A percentile compares a stretch with the other conserved stretches of the same genome.
Evolutionary conservation across 2,797 vertebrate genomes (phyloP).

Genomic region (Centropyge bicolor): DNA sequence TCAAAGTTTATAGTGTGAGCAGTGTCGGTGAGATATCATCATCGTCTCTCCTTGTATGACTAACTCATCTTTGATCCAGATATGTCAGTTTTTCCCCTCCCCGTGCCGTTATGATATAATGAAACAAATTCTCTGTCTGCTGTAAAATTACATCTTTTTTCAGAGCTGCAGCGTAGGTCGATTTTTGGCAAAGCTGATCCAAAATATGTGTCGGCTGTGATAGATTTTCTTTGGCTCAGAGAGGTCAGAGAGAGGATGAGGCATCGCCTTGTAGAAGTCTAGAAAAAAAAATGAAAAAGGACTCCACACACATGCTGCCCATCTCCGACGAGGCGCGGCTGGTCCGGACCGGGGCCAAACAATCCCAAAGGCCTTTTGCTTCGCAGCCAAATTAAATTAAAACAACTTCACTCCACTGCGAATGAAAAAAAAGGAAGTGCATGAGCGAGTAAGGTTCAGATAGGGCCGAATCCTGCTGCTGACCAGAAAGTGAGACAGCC

Average conservation of each 20-base stretch:
- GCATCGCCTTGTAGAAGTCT: conserved; percentile 41
- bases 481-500: conserved; percentile 60
- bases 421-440: conserved; percentile 67
- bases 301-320: conserved; percentile 49
- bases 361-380: conserved; percentile 68
- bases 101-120: conserved; percentile 10
- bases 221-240: conserved; percentile 51
- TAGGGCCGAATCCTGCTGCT: conserved; percentile 66
- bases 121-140: conserved; percentile 24
- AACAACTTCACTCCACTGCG: conserved; percentile 69
- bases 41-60: conserved; percentile 16
- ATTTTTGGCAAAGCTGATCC: conserved; percentile 50
- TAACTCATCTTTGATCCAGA: conserved; percentile 37
- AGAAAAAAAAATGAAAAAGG: conserved; percentile 23
- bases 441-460: conserved; percentile 57
- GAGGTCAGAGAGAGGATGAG: conserved; percentile 56
- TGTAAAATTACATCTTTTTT: conserved; percentile 34
- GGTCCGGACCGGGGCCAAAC: conserved; percentile 68
- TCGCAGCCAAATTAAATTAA: conserved; percentile 81
- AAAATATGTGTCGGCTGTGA: conserved; percentile 47
- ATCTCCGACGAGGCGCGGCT: conserved; percentile 51
- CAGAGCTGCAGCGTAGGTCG: conserved; percentile 23
- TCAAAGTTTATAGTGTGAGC: not conserved
- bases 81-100: conserved; percentile 16
- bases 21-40: conserved; percentile 15